Conservation (phyloP, 2,888 invertebrate species). For the Macroteleia sp. region DNA sequence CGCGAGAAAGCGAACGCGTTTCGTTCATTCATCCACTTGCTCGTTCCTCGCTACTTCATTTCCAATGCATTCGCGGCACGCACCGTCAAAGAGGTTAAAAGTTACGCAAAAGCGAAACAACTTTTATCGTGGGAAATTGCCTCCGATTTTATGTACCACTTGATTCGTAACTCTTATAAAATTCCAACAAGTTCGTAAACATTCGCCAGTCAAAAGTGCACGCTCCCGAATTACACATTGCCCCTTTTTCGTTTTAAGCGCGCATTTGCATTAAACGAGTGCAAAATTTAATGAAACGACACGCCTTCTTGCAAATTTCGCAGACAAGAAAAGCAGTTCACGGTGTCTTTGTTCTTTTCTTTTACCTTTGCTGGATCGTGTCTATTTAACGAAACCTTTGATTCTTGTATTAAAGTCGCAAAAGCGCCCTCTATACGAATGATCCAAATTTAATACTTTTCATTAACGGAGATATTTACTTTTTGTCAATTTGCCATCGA, state of each 20-base stretch:
- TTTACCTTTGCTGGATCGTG: too few relatives aligned
- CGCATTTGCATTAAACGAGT: constrained; percentile 10
- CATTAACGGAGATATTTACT: too few relatives aligned
- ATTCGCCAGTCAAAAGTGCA: constrained; percentile 30
- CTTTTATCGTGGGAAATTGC: constrained; percentile 57
- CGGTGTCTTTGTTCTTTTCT: too few relatives aligned
- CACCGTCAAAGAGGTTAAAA: constrained; percentile 63
- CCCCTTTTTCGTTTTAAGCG: not conserved
- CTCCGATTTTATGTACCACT: constrained; percentile 56
- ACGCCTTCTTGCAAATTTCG: constrained; percentile 9
- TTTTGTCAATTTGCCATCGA: too few relatives aligned
- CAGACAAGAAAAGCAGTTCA: too few relatives aligned
- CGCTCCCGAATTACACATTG: constrained; percentile 9
- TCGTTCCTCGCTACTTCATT: constrained; percentile 57
- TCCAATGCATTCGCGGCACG: constrained; percentile 64
- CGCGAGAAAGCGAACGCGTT: constrained; percentile 64
- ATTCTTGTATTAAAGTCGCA: too few relatives aligned
- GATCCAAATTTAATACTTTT: too few relatives aligned
- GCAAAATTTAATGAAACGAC: constrained; percentile 16
- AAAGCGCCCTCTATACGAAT: too few relatives aligned
- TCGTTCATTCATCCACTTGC: constrained; percentile 72
- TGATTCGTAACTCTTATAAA: constrained; percentile 53
- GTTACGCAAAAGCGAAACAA: constrained; percentile 59
- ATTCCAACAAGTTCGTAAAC: constrained; percentile 40
- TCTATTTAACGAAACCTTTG: too few relatives aligned